Evolutionary conservation across 2,113 vertebrate genomes (phyloP), one percentile per base, ranked within the genome.

Genomic region (Nothobranchius furzeri): DNA sequence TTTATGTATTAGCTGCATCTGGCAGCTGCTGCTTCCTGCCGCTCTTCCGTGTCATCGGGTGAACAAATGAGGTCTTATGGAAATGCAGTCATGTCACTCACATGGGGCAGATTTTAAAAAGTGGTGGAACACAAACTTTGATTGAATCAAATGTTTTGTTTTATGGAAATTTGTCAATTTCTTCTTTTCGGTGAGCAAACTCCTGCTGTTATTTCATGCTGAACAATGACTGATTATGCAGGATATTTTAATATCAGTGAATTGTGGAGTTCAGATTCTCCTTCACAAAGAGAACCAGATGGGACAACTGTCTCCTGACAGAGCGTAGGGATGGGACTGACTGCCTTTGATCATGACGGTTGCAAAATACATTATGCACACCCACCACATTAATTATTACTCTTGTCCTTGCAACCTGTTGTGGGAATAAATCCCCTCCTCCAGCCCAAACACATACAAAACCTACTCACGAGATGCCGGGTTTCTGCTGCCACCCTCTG

Each of bases 131-230:
- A 87, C 67, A 85, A 48, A 79, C 70, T 64, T 57, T 84, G 85
- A 88, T 85, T 87, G 85, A 86, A 85, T 8, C 37, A 9, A 87
- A 85, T 84, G 66, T 59, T 60, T 74, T 85, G 50, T 60, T 88
- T 87, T 81, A 82, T 85, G 42, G 63, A 80, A 77, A 78, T 85
- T 15, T 76, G 6, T 76, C 70, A 64, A 70, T 70, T 64, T 51
- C 36, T 60, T 53, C 63, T 14, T 17, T 73, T 51, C 60, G 74
- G 81, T 50, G 69, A 60, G 71, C 75, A 72, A 66, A 14, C 60
- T n/a, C 15, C 17, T 13, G 24, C 53, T 58, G 78, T 80, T 50
- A 75, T 81, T 77, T 82, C 55, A 68, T 61, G 64, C 69, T 69
- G 72, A 86, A 70, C 66, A 64, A 75, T 64, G 60, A 8, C 46